phyloP scores from a whole-genome alignment of 2,113 vertebrate genomes.

The Craseonycteris thonglongyai region DNA sequence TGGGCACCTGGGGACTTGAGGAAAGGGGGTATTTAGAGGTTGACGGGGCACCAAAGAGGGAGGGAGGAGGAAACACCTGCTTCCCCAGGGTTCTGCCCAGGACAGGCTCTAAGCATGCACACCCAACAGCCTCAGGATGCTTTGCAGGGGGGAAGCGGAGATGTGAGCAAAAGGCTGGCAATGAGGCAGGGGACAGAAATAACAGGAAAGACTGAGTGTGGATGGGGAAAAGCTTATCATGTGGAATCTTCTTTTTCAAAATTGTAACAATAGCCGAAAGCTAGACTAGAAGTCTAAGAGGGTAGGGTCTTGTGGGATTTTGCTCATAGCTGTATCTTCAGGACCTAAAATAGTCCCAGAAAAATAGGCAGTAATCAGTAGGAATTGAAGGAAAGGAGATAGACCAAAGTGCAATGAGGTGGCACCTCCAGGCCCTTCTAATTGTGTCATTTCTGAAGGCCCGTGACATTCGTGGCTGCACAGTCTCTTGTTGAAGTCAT shows the following conservation, averaged over 20 bases:
- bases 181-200: neutral
- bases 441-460: neutral
- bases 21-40: neutral
- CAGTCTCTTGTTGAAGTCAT: neutral
- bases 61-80: neutral
- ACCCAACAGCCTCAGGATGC: neutral
- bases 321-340: neutral
- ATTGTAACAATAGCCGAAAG: neutral
- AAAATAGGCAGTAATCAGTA: neutral
- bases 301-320: neutral
- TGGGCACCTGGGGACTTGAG: too few species aligned
- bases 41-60: neutral
- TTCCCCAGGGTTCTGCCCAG: neutral
- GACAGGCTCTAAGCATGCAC: neutral
- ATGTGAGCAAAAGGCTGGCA: neutral
- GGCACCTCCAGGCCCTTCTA: neutral
- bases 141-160: neutral
- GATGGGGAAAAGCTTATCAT: neutral
- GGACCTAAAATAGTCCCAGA: neutral
- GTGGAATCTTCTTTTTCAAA: neutral
- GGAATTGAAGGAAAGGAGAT: neutral
- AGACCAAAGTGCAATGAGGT: neutral
- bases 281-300: neutral
- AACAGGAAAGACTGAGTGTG: neutral
- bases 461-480: rapidly evolving